Percentiles rank a stretch among this genome's conserved stretches.
Evolutionary conservation across 2,797 vertebrate species (phyloP).

Genomic region (Selene dorsalis): DNA sequence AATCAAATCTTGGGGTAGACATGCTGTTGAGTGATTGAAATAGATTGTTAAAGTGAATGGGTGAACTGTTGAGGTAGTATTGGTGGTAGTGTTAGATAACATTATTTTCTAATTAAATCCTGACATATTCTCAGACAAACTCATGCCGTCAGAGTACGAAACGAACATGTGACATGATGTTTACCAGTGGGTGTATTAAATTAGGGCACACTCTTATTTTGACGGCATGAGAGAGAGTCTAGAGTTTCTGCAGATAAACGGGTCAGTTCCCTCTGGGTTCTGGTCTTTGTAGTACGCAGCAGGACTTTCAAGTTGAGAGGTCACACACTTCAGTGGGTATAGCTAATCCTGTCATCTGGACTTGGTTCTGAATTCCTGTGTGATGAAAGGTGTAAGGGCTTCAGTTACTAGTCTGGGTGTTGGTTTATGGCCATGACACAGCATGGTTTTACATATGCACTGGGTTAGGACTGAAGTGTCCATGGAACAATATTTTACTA

Average conservation of each 20-base stretch:
- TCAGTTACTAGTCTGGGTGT: conserved; percentile 47
- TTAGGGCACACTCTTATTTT: conserved; percentile 14
- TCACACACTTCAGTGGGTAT: conserved; percentile 46
- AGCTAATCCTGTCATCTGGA: conserved; percentile 60
- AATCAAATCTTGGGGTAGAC: too few species aligned
- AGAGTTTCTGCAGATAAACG: conserved; percentile 27
- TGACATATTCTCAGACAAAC: not conserved
- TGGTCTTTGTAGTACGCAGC: conserved; percentile 40
- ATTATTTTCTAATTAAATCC: not conserved
- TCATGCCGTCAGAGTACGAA: not conserved
- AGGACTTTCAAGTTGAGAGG: conserved; percentile 49
- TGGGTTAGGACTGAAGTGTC: not conserved
- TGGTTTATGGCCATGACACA: conserved; percentile 38
- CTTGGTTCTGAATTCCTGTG: conserved; percentile 37
- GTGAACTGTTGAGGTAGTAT: too few species aligned
- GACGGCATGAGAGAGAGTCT: not conserved
- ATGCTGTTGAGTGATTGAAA: not conserved
- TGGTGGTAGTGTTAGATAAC: too few species aligned
- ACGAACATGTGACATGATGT: not conserved
- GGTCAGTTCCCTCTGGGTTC: conserved; percentile 33
- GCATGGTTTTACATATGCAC: conserved; percentile 21
- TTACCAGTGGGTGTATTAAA: conserved; percentile 7
- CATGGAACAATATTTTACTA: not conserved
- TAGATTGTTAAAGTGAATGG: too few species aligned
- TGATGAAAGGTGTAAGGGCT: conserved; percentile 53